A percentile compares a stretch with the other conserved stretches of the same genome.
Evolutionary conservation across 2,797 vertebrate species (phyloP).

Genomic region (Mastacembelus armatus): DNA sequence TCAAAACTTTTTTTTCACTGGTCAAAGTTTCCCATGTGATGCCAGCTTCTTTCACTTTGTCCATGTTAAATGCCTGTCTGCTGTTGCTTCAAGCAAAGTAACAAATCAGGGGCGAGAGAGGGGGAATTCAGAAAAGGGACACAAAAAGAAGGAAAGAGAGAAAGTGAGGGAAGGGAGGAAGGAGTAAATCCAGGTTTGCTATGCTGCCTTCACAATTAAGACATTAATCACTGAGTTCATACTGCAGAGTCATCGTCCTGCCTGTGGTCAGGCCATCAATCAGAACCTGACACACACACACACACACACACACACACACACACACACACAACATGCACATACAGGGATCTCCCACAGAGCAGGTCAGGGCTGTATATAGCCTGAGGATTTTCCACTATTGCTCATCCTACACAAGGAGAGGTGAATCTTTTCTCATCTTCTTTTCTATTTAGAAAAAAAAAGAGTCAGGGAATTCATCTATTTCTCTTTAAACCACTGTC

Average conservation of each 20-base stretch:
- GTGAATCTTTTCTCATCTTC: slow-evolving; percentile 4
- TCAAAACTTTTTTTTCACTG: neutral
- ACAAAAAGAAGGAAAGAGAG: slow-evolving; percentile 9
- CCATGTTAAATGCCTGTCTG: slow-evolving; percentile 23
- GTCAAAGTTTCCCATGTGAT: slow-evolving; percentile 13
- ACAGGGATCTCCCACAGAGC: slow-evolving; percentile 43
- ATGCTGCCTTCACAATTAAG: slow-evolving; percentile 80
- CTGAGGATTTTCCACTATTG: slow-evolving; percentile 22
- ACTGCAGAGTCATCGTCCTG: slow-evolving; percentile 81
- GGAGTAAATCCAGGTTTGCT: slow-evolving; percentile 65
- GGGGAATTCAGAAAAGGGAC: slow-evolving; percentile 12
- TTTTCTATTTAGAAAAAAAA: neutral
- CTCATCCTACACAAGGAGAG: slow-evolving; percentile 10
- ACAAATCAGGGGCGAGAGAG: slow-evolving; percentile 47
- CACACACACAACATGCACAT: slow-evolving; percentile 16
- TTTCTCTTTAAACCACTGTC: neutral
- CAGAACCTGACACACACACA: slow-evolving; percentile 61
- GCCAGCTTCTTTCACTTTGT: slow-evolving; percentile 3
- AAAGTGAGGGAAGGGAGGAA: neutral
- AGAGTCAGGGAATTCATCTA: neutral
- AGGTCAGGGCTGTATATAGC: slow-evolving; percentile 43
- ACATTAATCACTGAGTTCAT: slow-evolving; percentile 82
- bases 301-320: slow-evolving; percentile 4
- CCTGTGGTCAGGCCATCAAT: slow-evolving; percentile 77
- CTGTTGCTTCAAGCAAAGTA: slow-evolving; percentile 34